Percentiles rank a stretch among this genome's conserved stretches.
These are phyloP conservation scores for Varroa destructor DNA, from an alignment of 1,140 invertebrate genomes.

Conservation along the genomic window DNA sequence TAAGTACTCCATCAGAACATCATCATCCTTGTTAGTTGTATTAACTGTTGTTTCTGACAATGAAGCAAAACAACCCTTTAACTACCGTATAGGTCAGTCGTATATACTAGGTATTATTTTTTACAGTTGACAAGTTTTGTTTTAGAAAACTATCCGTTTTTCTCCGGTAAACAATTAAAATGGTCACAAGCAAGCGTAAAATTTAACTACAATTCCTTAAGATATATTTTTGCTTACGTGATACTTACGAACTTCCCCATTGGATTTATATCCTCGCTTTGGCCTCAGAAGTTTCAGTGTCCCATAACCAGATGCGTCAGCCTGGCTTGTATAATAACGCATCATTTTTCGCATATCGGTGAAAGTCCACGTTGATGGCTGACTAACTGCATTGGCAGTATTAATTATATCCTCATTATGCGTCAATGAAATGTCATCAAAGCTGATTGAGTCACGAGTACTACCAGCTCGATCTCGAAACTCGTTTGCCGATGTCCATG, in stretches of 20 bases:
- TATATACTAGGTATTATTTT: not conserved
- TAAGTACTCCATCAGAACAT: not conserved
- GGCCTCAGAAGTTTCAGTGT: slow-evolving; percentile 21
- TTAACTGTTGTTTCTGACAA: not conserved
- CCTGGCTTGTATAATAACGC: slow-evolving; percentile 11
- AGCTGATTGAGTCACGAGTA: slow-evolving; percentile 8
- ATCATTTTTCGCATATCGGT: slow-evolving; percentile 27
- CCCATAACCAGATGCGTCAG: slow-evolving; percentile 16
- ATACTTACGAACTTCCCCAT: not conserved
- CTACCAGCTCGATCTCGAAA: not conserved
- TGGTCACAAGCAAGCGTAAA: no score
- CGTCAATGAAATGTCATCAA: slow-evolving; percentile 17
- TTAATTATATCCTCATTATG: not conserved
- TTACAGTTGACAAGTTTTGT: no score
- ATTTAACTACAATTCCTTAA: no score
- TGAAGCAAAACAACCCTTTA: not conserved
- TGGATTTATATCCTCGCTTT: slow-evolving; percentile 7
- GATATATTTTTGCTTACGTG: not conserved
- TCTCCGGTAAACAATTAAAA: no score
- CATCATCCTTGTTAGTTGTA: not conserved
- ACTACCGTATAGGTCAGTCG: not conserved
- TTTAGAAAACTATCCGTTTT: no score
- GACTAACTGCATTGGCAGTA: slow-evolving; percentile 6
- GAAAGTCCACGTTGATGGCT: slow-evolving; percentile 9
- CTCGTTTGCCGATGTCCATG: slow-evolving; percentile 14